Percentiles rank a stretch among this genome's conserved stretches.
Evolutionary conservation across 2,113 vertebrate genomes (phyloP).

Genomic region (Thamnaconus septentrionalis): DNA sequence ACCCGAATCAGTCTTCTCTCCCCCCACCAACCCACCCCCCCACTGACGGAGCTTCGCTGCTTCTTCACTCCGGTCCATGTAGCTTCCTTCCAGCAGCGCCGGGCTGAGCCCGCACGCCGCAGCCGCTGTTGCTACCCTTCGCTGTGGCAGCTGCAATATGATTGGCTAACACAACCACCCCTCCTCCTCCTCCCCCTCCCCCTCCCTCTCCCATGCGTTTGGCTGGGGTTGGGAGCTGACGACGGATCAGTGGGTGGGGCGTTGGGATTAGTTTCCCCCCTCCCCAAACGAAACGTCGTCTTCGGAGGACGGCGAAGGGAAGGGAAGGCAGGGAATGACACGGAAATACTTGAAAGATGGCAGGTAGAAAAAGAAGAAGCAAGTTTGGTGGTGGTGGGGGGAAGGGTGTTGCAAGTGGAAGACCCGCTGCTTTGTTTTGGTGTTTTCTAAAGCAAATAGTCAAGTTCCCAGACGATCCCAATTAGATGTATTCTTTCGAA

Average conservation of each 20-base stretch:
- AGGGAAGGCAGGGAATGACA: conserved; percentile 71
- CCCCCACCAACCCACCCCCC: neutral
- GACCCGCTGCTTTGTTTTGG: too few species aligned
- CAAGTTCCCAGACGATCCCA: conserved; percentile 44
- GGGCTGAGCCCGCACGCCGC: conserved; percentile 52
- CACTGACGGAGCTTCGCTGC: neutral
- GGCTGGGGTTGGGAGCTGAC: conserved; percentile 60
- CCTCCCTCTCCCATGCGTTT: neutral
- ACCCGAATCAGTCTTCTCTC: neutral
- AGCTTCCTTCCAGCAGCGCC: conserved; percentile 54
- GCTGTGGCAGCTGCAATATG: conserved; percentile 68
- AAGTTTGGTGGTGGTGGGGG: too few species aligned
- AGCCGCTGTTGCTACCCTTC: conserved; percentile 82
- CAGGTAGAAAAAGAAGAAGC: conserved; percentile 71
- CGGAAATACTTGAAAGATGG: conserved; percentile 78
- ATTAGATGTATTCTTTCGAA: conserved; percentile 36
- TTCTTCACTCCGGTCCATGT: conserved; percentile 44
- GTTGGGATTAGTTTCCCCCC: conserved; percentile 58
- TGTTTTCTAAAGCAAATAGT: conserved; percentile 28
- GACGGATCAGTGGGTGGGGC: conserved; percentile 63
- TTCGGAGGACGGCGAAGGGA: too few species aligned
- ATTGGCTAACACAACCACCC: conserved; percentile 70
- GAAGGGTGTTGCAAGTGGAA: too few species aligned
- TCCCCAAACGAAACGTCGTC: conserved; percentile 57
- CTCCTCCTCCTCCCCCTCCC: conserved; percentile 32